Evolutionary conservation across 2,113 vertebrate genomes (phyloP), one percentile per base, ranked within the genome.

Genomic region (Ammodytes marinus): DNA sequence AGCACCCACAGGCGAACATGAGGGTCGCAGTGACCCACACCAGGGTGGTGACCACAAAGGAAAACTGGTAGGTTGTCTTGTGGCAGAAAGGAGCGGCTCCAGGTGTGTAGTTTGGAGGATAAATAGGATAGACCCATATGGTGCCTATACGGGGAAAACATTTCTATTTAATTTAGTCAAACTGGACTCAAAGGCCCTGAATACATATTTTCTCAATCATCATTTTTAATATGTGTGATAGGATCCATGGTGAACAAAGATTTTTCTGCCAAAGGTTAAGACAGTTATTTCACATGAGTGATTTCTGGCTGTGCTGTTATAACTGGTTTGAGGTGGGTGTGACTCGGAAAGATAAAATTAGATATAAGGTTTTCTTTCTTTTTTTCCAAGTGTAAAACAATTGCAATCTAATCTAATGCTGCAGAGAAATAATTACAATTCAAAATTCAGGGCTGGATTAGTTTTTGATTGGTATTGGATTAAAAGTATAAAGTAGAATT

Each of bases 91-190:
- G 39, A 42, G 5, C 1, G 0, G 4, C 8, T 27, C 37, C 85
- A 37, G 54, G 43, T 43, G 37, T 27, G 86, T 91, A 91, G 74
- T 64, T 68, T 37, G 90, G 90, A 74, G 89, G 82, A 65, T 90
- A 90, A 1, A 91, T n/a, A 4, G 78, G 17, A 60, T 91, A 94
- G 65, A 93, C 54, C 92, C 92, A 94, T 46, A 1, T 7, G 0
- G 63, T 66, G 15, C 92, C 93, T 94, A 47, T 11, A 74, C 60
- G 58, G 45, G 12, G 61, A 53, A 8, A 74, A 53, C 4, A 65
- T 35, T 0, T 78, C 8, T 74, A 8, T 53, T 79, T 5, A 74
- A 14, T 49, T 43, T 43, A 15, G 1, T 9, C 6, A 46, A 55
- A 47, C 19, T 13, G 9, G 39, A n/a, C 13, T 40, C 42, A 19